Evolutionary conservation across 2,797 vertebrate species (phyloP).

Genomic region (Pristis pectinata): DNA sequence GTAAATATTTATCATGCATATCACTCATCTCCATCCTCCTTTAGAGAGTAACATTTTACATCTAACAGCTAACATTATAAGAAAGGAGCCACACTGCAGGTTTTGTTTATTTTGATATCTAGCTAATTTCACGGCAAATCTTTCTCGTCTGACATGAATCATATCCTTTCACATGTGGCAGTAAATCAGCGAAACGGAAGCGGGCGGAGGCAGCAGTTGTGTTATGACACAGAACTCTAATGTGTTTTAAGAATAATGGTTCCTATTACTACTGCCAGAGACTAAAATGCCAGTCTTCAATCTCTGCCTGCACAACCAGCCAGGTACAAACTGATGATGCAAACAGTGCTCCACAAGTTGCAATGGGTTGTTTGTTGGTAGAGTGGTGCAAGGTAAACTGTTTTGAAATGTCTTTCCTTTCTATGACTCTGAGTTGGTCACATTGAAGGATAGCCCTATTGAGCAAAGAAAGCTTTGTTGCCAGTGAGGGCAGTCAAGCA

Average conservation of each 20-base stretch:
- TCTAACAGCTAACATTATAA: neutral
- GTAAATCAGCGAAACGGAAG: slow-evolving; percentile 2
- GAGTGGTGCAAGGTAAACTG: neutral
- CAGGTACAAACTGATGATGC: slow-evolving; percentile 9
- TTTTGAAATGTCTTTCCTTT: neutral
- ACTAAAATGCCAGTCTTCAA: slow-evolving; percentile 33
- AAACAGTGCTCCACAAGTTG: neutral
- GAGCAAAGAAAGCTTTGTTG: neutral
- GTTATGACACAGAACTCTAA: slow-evolving; percentile 31
- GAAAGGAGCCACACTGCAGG: neutral
- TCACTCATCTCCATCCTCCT: neutral
- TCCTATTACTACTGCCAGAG: slow-evolving; percentile 21
- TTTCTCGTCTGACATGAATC: slow-evolving; percentile 22
- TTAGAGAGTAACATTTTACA: neutral
- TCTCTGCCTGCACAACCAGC: slow-evolving; percentile 3
- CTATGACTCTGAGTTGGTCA: neutral
- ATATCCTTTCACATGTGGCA: slow-evolving; percentile 25
- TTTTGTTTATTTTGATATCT: slow-evolving; percentile 30
- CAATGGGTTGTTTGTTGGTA: neutral
- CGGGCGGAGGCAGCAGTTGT: slow-evolving; percentile 21
- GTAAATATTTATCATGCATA: slow-evolving; percentile 30
- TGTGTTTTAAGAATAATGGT: slow-evolving; percentile 26
- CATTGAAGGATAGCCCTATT: neutral
- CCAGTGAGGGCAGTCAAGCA: neutral
- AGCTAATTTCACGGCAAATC: slow-evolving; percentile 30